These are phyloP conservation scores for Nasonovia ribisnigri DNA, from an alignment of 2,888 invertebrate genomes.

Conservation along the genomic window DNA sequence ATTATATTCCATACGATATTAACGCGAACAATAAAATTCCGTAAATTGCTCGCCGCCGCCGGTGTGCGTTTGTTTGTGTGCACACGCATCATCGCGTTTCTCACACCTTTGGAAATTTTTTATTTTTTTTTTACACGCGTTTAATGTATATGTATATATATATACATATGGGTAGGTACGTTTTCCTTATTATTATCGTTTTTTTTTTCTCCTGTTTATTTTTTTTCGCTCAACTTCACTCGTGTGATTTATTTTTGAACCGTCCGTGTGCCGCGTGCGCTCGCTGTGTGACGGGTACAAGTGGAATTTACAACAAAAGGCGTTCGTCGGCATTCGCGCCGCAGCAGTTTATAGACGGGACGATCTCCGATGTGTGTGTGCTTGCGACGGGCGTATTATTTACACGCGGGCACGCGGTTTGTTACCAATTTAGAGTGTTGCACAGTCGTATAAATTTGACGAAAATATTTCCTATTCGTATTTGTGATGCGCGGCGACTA, in stretches of 20 bases:
- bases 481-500: not conserved
- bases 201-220: not conserved
- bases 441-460: not conserved
- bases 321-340: slow-evolving; percentile 38
- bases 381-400: not conserved
- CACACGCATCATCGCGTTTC: slow-evolving; percentile 41
- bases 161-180: not conserved
- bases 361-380: not conserved
- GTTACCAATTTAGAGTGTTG: slow-evolving; percentile 32
- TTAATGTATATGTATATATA: not conserved
- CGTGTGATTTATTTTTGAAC: slow-evolving; percentile 59
- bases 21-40: slow-evolving; percentile 64
- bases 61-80: slow-evolving; percentile 18
- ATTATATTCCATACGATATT: slow-evolving; percentile 14
- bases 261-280: slow-evolving; percentile 3
- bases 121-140: not conserved
- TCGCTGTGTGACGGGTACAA: slow-evolving; percentile 33
- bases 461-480: not conserved
- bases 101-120: slow-evolving; percentile 55
- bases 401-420: not conserved
- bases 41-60: slow-evolving; percentile 55
- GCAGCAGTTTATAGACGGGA: slow-evolving; percentile 10
- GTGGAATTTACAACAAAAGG: slow-evolving; percentile 56
- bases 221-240: not conserved
- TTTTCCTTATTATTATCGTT: not conserved